Evolutionary conservation across 2,888 invertebrate species (phyloP).

Genomic region (Aromia moschata): DNA sequence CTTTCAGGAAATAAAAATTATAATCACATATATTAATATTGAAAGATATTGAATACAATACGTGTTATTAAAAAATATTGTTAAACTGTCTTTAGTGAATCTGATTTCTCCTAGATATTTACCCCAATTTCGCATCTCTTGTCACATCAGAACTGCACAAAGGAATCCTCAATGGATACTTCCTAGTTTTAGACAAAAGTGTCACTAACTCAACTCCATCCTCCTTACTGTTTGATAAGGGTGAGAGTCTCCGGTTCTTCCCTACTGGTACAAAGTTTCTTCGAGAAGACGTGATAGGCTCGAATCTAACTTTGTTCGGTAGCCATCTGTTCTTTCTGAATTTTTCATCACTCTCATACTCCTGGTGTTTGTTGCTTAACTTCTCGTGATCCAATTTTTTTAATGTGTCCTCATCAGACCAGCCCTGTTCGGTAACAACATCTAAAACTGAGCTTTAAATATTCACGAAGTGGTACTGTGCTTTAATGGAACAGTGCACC

Average conservation of each 20-base stretch:
- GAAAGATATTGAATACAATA: too few species aligned
- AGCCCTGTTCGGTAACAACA: constrained; percentile 55
- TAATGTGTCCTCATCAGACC: constrained; percentile 60
- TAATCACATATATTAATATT: too few species aligned
- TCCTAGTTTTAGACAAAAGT: constrained; percentile 73
- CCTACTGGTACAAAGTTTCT: constrained; percentile 43
- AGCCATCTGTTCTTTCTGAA: constrained; percentile 34
- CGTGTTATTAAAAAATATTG: too few species aligned
- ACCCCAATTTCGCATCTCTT: constrained; percentile 64
- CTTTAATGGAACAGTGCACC: too few species aligned
- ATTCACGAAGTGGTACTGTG: too few species aligned
- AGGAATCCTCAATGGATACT: constrained; percentile 66
- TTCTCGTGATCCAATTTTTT: constrained; percentile 52
- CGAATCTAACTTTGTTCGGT: constrained; percentile 41
- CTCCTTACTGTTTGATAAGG: constrained; percentile 55
- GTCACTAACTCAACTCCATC: constrained; percentile 81
- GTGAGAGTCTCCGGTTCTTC: constrained; percentile 52
- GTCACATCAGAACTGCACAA: constrained; percentile 68
- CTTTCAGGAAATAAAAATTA: too few species aligned
- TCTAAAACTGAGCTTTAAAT: neutral
- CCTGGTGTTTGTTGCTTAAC: constrained; percentile 29
- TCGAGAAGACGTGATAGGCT: constrained; percentile 42
- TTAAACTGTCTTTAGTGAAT: too few species aligned
- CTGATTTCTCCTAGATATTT: too few species aligned
- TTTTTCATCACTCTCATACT: constrained; percentile 36